A percentile compares a stretch with the other conserved stretches of the same genome.
Conservation (phyloP, 2,888 invertebrate species). For the Drosophila hamatofila region DNA sequence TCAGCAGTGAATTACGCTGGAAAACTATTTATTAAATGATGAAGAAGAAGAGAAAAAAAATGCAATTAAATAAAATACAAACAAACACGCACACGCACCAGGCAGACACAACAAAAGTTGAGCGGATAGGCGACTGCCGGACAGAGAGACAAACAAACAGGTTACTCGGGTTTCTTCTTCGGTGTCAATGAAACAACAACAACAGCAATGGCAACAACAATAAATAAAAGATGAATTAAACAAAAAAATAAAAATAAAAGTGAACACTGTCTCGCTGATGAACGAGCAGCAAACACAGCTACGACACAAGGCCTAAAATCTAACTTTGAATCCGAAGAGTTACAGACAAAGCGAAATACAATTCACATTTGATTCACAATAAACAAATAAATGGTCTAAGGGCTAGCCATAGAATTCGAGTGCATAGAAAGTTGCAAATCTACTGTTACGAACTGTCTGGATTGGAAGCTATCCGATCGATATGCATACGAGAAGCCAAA, state of each 20-base stretch:
- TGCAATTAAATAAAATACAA: constrained; percentile 43
- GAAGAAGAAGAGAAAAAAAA: constrained; percentile 36
- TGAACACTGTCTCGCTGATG: constrained; percentile 42
- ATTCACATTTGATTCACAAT: constrained; percentile 11
- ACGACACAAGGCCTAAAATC: constrained; percentile 34
- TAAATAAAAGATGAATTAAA: constrained; percentile 53
- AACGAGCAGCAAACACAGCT: constrained; percentile 45
- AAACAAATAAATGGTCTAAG: constrained; percentile 29
- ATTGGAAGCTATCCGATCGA: constrained; percentile 32
- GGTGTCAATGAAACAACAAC: constrained; percentile 72
- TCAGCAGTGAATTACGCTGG: constrained; percentile 21
- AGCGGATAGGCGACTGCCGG: constrained; percentile 40
- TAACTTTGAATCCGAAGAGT: background rate
- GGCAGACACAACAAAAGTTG: constrained; percentile 28
- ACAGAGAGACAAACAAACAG: constrained; percentile 66
- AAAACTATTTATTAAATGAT: constrained; percentile 52
- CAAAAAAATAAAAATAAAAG: constrained; percentile 38
- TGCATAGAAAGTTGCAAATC: constrained; percentile 67
- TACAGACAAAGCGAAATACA: constrained; percentile 1
- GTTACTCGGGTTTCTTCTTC: constrained; percentile 80
- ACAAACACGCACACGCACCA: constrained; percentile 9
- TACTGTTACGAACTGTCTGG: constrained; percentile 36
- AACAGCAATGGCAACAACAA: constrained; percentile 34
- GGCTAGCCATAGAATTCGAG: constrained; percentile 56
- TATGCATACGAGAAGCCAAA: constrained; percentile 41